These are phyloP conservation scores for Lemur catta DNA, from an alignment of 2,797 vertebrate genomes.

Conservation along the genomic window DNA sequence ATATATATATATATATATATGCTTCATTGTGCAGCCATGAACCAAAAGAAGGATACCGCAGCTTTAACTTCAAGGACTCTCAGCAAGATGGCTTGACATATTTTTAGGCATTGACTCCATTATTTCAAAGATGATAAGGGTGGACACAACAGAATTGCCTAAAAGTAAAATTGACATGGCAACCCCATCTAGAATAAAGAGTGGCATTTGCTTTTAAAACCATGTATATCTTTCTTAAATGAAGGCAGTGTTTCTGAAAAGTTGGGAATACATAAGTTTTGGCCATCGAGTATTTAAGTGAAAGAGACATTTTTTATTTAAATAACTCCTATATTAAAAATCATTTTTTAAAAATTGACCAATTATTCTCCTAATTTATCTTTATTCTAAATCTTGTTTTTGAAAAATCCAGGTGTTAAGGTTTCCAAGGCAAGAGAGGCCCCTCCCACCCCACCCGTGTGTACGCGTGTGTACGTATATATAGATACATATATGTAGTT, in stretches of 20 bases:
- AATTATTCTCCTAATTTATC: not conserved
- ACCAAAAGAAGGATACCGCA: slow-evolving; percentile 27
- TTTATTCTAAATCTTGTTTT: slow-evolving; percentile 3
- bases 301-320: slow-evolving; percentile 33
- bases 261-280: not conserved
- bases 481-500: not conserved
- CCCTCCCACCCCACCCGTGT: not conserved
- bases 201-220: not conserved
- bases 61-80: slow-evolving; percentile 54
- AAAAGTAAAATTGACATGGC: slow-evolving; percentile 24
- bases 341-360: not conserved
- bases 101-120: slow-evolving; percentile 16
- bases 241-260: slow-evolving; percentile 48
- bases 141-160: slow-evolving; percentile 38
- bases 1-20: slow-evolving; percentile 5
- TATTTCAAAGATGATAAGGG: slow-evolving; percentile 48
- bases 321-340: slow-evolving; percentile 4
- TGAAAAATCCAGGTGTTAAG: slow-evolving; percentile 13
- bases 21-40: slow-evolving; percentile 14
- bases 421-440: not conserved
- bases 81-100: slow-evolving; percentile 39
- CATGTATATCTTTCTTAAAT: not conserved
- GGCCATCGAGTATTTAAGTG: not conserved
- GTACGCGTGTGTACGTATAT: fast-evolving
- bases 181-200: slow-evolving; percentile 28